Evolutionary conservation across 2,888 invertebrate genomes (phyloP).

Genomic region (Drosophila gaucha): DNA sequence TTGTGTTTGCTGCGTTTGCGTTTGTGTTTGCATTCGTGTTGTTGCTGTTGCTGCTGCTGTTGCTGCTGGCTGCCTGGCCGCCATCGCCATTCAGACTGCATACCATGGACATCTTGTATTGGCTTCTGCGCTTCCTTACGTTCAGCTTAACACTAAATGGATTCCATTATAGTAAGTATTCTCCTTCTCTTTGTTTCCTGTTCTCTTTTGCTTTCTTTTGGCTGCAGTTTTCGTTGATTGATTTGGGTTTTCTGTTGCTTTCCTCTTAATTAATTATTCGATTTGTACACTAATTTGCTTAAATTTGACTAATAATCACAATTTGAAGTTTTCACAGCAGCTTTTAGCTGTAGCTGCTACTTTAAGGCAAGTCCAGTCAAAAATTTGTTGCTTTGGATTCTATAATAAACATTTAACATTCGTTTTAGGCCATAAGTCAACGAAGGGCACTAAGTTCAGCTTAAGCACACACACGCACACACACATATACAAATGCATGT

Average conservation of each 20-base stretch:
- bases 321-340: conserved; percentile 51
- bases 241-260: conserved; percentile 13
- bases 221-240: conserved; percentile 12
- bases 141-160: conserved; percentile 16
- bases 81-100: conserved; percentile 74
- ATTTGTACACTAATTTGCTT: conserved; percentile 41
- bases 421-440: neutral
- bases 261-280: conserved; percentile 19
- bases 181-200: neutral
- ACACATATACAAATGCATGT: neutral
- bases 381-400: conserved; percentile 39
- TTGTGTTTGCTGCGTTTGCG: conserved; percentile 19
- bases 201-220: conserved; percentile 10
- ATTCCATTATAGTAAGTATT: conserved; percentile 6
- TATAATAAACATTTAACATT: neutral
- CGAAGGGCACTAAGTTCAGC: neutral
- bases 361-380: conserved; percentile 75
- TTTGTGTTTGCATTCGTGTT: conserved; percentile 3
- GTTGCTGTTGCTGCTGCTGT: conserved; percentile 9
- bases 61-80: conserved; percentile 40
- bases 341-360: conserved; percentile 60
- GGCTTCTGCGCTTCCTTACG: neutral
- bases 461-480: neutral
- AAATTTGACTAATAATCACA: conserved; percentile 74
- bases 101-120: conserved; percentile 77